Evolutionary conservation across 2,797 vertebrate species (phyloP), one percentile per base, ranked within the genome.

Genomic region (Heliangelus exortis): DNA sequence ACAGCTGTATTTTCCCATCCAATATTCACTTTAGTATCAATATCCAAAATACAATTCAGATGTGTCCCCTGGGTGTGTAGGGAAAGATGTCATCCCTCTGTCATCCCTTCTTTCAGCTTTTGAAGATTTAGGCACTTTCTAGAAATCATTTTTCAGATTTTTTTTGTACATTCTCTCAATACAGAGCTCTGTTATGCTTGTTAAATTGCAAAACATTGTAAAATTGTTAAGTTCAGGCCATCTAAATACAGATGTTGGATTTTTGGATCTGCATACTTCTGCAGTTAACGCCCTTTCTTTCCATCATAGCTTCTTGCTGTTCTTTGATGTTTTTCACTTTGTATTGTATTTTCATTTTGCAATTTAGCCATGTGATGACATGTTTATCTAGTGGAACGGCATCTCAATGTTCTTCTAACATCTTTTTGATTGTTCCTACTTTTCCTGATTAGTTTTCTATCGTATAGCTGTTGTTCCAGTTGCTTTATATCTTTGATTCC

Each of bases 401-500:
- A 82, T 73, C 43, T 94, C 74, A 47, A 4, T 79, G 89, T 84
- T 87, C 43, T 84, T 84, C 43, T 59, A 33, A 23, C 31, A 36
- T 89, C 43, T 90, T 90, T 90, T 84, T 96, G 90, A 84, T 78
- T 31, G 19, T 87, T n/a, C 59, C 71, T 79, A 29, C 84, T 79
- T 82, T 66, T 66, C 9, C 45, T 87, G 63, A 79, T 94, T 82
- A 93, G 8, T 15, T 90, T 95, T 96, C 81, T 87, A 19, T 87
- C 78, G 79, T 82, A 31, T 79, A 79, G 51, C 55, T 93, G 90
- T 94, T 81, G 15, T 79, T 93, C 19, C 17, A 59, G 39, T 36
- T 84, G 67, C 74, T 94, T 89, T 84, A 21, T 87, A 76, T 83
- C 81, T 96, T 83, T 96, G 84, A 94, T 93, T 92, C 23, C 57